Conservation (phyloP, 2,113 vertebrate species). For the Muscicapa adusta region DNA sequence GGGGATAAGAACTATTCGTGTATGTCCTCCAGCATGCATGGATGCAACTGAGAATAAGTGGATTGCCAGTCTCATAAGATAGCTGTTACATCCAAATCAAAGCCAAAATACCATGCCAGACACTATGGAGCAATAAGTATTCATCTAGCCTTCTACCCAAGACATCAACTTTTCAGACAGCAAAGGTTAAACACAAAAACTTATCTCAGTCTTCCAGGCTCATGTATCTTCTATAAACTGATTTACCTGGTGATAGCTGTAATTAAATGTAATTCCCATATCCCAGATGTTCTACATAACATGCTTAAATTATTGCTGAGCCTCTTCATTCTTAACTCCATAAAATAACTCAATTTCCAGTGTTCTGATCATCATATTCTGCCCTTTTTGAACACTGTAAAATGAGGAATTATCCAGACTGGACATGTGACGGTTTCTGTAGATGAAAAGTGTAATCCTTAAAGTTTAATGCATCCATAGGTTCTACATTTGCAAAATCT, state of each 20-base stretch:
- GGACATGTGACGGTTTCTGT: background rate
- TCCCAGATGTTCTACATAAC: background rate
- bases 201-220: conserved; percentile 24
- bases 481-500: background rate
- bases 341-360: background rate
- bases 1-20: background rate
- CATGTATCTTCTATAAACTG: background rate
- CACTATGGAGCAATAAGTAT: conserved; percentile 19
- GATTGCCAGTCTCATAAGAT: background rate
- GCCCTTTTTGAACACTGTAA: background rate
- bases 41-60: background rate
- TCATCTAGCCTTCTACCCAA: background rate
- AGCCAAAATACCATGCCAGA: background rate
- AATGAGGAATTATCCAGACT: background rate
- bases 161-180: conserved; percentile 20
- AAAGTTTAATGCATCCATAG: background rate
- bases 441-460: background rate
- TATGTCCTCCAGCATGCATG: background rate
- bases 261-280: conserved; percentile 46
- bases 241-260: conserved; percentile 1
- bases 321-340: background rate
- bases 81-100: background rate
- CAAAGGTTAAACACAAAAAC: conserved; percentile 39
- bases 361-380: background rate
- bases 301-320: background rate